Evolutionary conservation across 2,113 vertebrate genomes (phyloP).

Genomic region (Rhinopomastus cyanomelas): DNA sequence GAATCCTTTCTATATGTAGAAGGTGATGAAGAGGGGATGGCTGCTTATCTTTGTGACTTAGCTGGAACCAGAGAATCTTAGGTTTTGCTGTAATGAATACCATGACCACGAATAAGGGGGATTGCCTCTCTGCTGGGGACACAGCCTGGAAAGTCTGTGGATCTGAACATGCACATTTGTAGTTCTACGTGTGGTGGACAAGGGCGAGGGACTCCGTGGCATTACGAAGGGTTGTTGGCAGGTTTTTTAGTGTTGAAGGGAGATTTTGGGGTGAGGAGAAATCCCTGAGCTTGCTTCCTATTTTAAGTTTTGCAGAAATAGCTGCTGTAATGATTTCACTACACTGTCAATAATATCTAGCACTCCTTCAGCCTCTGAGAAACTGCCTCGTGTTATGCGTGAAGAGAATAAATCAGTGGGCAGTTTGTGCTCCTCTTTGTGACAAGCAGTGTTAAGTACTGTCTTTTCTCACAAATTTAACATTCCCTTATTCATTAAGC

Average conservation of each 20-base stretch:
- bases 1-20: neutral
- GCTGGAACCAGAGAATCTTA: neutral
- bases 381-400: neutral
- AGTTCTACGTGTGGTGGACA: neutral
- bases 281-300: neutral
- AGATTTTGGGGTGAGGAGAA: neutral
- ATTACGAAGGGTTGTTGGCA: neutral
- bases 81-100: neutral
- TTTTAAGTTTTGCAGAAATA: neutral
- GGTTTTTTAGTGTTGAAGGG: neutral
- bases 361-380: neutral
- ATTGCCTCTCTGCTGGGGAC: neutral
- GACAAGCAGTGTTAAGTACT: neutral
- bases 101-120: neutral
- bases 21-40: neutral
- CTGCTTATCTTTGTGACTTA: neutral
- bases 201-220: neutral
- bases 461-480: neutral
- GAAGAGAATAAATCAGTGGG: conserved; percentile 8
- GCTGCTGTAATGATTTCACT: neutral
- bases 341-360: neutral
- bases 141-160: neutral
- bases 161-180: neutral
- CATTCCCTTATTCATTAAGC: neutral
- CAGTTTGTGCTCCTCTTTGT: neutral